Evolutionary conservation across 2,113 vertebrate species (phyloP), one percentile per base, ranked within the genome.

Genomic region (Trichechus manatus): DNA sequence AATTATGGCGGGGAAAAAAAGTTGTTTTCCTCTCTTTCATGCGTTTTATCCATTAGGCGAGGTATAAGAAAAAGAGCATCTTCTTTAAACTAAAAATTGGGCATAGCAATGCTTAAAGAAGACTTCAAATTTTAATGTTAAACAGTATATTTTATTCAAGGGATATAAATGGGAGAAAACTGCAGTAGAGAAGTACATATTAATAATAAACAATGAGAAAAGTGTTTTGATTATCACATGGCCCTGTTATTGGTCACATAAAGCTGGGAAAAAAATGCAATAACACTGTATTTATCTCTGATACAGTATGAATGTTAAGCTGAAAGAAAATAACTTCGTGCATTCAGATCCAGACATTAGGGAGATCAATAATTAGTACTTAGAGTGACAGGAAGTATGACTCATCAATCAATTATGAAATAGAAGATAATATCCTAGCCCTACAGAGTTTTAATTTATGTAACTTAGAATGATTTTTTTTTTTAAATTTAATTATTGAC

Each of bases 51-150:
- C 11, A 39, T 91, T 88, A 82, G 10, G 13, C 9, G 33, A 94
- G 11, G 17, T 89, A 0, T 75, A 61, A 87, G 86, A 83, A 92
- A 77, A 89, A 92, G 25, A 61, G 0, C 47, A 50, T 86, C 85
- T 5, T 86, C 81, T 93, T 56, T 89, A 93, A 86, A 75, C 33
- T 47, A 84, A 81, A 87, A 44, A 29, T 59, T 53, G 5, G 10
- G 1, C 36, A 53, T 42, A 80, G 33, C 59, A 93, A 66, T 96
- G 70, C 77, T 87, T 85, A 92, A 94, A 72, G 53, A 94, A 86
- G 29, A 87, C 63, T 91, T 91, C n/a, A 68, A 39, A 9, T 87
- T 96, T 96, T 93, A 95, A 88, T 93, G 66, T 85, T 97, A 95
- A 94, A 93, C 59, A 59, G 6, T 91, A 42, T 63, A 36, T 82